Evolutionary conservation across 1,140 invertebrate species (phyloP).

Genomic region (Sminthurides bifidus): DNA sequence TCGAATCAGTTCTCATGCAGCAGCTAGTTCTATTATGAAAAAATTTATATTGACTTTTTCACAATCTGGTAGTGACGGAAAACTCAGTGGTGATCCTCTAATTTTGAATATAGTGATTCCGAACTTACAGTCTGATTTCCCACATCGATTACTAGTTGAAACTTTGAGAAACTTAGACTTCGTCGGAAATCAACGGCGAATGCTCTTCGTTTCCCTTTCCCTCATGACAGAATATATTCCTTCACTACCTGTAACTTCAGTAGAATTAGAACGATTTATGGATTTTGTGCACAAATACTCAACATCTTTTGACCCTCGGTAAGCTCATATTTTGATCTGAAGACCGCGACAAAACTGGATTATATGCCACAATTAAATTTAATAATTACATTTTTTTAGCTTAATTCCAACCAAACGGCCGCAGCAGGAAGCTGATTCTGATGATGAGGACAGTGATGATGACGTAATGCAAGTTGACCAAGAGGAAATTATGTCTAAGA

Average conservation of each 20-base stretch:
- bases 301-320: background rate
- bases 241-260: background rate
- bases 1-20: background rate
- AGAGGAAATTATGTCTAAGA: background rate
- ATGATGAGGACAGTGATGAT: background rate
- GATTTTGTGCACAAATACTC: background rate
- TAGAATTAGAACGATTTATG: background rate
- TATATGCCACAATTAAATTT: too few relatives aligned
- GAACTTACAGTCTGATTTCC: background rate
- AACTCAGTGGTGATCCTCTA: too few relatives aligned
- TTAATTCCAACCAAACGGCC: background rate
- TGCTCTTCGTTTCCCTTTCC: background rate
- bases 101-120: conserved; percentile 1
- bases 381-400: too few relatives aligned
- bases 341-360: too few relatives aligned
- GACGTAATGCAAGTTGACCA: background rate
- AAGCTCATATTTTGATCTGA: background rate
- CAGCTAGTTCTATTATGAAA: background rate
- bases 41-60: background rate
- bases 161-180: background rate
- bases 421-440: background rate
- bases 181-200: background rate
- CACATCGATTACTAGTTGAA: background rate
- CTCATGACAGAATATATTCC: background rate
- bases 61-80: too few relatives aligned